phyloP scores from a whole-genome alignment of 1,140 invertebrate species.

The Apis florea region DNA sequence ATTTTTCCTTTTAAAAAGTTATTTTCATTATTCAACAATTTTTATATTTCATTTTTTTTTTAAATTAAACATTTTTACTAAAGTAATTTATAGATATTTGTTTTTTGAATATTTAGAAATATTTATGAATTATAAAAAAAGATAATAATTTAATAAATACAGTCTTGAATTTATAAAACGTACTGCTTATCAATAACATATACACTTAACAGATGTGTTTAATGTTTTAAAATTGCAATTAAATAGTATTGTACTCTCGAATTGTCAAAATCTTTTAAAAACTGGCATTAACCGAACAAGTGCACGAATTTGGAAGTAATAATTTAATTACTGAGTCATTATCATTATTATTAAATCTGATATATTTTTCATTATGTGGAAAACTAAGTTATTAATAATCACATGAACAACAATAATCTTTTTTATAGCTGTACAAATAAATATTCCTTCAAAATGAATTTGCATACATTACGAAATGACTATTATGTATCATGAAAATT shows the following conservation, averaged over 20 bases:
- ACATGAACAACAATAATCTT: constrained; percentile 15
- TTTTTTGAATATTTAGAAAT: not conserved
- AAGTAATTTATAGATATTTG: too few species aligned
- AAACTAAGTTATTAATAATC: constrained; percentile 17
- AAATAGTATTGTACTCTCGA: not conserved
- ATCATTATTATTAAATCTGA: constrained; percentile 15
- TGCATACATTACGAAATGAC: too few species aligned
- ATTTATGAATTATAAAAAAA: not conserved
- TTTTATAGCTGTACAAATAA: constrained; percentile 1
- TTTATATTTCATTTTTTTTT: not conserved
- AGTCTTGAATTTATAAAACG: not conserved
- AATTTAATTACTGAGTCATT: constrained; percentile 42
- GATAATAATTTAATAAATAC: not conserved
- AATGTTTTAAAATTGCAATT: constrained; percentile 13
- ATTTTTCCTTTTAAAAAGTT: too few species aligned
- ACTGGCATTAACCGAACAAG: not conserved
- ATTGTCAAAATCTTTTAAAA: not conserved
- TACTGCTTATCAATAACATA: not conserved
- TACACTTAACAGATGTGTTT: not conserved
- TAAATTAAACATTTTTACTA: not conserved
- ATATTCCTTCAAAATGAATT: too few species aligned
- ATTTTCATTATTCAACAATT: not conserved
- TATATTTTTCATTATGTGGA: not conserved
- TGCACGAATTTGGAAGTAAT: constrained; percentile 1
- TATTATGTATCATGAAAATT: not conserved